Conservation (phyloP, 64 coral and sea anemone genomes). For the Montipora efflorescens region DNA sequence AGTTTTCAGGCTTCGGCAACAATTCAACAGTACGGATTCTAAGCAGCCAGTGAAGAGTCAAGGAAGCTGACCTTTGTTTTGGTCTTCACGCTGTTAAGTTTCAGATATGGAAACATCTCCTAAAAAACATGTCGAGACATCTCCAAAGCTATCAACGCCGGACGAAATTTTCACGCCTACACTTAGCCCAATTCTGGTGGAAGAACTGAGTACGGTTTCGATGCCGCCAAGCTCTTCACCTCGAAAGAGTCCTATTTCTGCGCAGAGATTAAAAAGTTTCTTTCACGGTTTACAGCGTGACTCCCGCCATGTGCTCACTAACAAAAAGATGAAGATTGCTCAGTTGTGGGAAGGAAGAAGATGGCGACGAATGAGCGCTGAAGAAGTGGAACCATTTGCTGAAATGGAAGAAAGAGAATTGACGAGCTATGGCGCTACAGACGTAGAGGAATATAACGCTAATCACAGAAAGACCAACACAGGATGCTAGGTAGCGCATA, state of each 20-base stretch:
- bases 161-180: conserved; percentile 4
- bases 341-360: conserved; percentile 48
- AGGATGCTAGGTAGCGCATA: neutral
- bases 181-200: neutral
- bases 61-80: no score
- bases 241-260: conserved; percentile 33
- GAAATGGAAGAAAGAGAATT: conserved; percentile 63
- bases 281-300: conserved; percentile 71
- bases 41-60: no score
- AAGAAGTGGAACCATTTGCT: conserved; percentile 58
- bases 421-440: conserved; percentile 49
- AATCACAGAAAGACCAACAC: neutral
- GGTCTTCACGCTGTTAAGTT: neutral
- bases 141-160: neutral
- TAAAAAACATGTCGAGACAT: neutral
- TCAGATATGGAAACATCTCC: conserved; percentile 5
- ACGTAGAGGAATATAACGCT: neutral
- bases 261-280: conserved; percentile 52
- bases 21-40: no score
- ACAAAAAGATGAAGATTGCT: conserved; percentile 50
- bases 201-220: neutral
- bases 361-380: conserved; percentile 12
- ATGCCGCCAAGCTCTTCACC: neutral
- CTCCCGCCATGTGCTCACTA: conserved; percentile 49
- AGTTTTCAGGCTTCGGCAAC: no score